phyloP scores from a whole-genome alignment of 2,113 vertebrate genomes.

The Phainopepla nitens region DNA sequence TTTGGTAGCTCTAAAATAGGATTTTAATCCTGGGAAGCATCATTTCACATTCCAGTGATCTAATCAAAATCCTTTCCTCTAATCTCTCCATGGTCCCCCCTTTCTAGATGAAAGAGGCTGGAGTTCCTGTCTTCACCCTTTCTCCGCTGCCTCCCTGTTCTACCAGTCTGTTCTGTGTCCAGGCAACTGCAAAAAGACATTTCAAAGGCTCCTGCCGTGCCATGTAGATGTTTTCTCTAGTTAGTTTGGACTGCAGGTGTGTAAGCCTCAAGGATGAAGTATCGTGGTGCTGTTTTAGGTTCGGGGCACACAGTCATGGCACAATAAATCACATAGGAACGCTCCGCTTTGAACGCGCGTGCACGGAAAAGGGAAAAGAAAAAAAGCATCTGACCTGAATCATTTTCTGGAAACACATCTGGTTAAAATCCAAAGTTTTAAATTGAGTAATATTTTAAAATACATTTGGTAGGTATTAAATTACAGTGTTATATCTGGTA shows the following conservation, averaged over 20 bases:
- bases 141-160: conserved; percentile 49
- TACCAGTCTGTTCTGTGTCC: conserved; percentile 64
- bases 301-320: conserved; percentile 64
- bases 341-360: conserved; percentile 39
- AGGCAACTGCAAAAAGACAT: conserved; percentile 63
- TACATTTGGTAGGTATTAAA: conserved; percentile 73
- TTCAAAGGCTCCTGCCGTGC: conserved; percentile 62
- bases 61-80: conserved; percentile 66
- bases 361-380: conserved; percentile 1
- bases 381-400: conserved; percentile 75
- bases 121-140: conserved; percentile 60
- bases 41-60: conserved; percentile 62
- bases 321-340: conserved; percentile 67
- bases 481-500: conserved; percentile 67
- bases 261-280: conserved; percentile 61
- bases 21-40: conserved; percentile 64
- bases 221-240: conserved; percentile 55
- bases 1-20: conserved; percentile 63
- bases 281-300: conserved; percentile 69
- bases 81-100: conserved; percentile 60
- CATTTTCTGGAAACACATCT: conserved; percentile 74
- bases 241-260: conserved; percentile 66
- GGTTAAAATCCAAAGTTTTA: conserved; percentile 76
- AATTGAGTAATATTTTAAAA: conserved; percentile 73
- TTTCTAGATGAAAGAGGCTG: conserved; percentile 63